These are phyloP conservation scores for Drosophila littoralis DNA, from an alignment of 1,140 invertebrate species.

Conservation along the genomic window DNA sequence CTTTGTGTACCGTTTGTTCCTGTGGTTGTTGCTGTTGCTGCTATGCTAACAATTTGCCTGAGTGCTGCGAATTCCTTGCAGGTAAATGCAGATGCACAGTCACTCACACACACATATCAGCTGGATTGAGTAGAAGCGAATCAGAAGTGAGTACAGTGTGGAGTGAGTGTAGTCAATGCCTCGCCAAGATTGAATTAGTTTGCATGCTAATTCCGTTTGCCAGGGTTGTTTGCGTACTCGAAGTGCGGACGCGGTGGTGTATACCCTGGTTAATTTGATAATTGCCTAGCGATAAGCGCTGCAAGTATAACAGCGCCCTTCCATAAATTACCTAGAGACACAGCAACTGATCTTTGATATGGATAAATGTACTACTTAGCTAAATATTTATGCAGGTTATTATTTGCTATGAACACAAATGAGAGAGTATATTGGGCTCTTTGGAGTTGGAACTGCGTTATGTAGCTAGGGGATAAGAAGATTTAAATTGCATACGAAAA, in stretches of 20 bases:
- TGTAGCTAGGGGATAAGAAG: too few relatives aligned
- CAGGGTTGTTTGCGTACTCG: slow-evolving; percentile 16
- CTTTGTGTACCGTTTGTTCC: slow-evolving; percentile 45
- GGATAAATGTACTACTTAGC: neutral
- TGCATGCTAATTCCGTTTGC: slow-evolving; percentile 33
- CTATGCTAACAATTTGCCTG: slow-evolving; percentile 58
- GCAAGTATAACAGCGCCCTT: slow-evolving; percentile 5
- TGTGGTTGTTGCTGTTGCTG: slow-evolving; percentile 20
- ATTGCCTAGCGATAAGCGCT: slow-evolving; percentile 33
- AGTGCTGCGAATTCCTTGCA: slow-evolving; percentile 51
- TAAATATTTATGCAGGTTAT: slow-evolving; percentile 8
- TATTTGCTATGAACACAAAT: neutral
- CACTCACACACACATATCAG: slow-evolving; percentile 15
- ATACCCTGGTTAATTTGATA: slow-evolving; percentile 35
- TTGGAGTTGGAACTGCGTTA: neutral
- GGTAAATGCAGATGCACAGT: slow-evolving; percentile 35
- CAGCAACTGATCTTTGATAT: neutral
- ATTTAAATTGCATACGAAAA: neutral
- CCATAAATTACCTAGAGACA: slow-evolving; percentile 3
- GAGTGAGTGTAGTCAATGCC: slow-evolving; percentile 3
- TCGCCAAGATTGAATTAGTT: slow-evolving; percentile 42
- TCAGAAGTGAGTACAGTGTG: slow-evolving; percentile 3
- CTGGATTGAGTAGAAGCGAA: slow-evolving; percentile 25
- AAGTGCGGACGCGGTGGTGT: slow-evolving; percentile 16
- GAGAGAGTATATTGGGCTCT: neutral